Base-by-base conservation (phyloP, 2,113 vertebrate species). In the Varanus salvator region DNA sequence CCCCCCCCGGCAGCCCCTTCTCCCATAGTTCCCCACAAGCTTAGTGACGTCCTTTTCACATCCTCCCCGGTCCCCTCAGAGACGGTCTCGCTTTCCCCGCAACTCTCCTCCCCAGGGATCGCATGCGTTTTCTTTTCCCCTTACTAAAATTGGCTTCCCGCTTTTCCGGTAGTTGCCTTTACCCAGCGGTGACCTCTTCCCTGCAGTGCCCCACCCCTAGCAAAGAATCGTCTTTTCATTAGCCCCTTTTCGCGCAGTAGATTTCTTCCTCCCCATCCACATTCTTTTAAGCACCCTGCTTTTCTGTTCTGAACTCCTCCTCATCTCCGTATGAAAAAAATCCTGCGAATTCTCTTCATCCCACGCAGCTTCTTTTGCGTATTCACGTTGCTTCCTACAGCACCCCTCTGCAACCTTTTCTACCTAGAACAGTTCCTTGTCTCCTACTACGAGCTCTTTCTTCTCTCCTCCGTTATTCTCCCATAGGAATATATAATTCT, bases 191-290 rank as follows among this genome's bases (percentile, higher is more conserved):
- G 87, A 88, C 87, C 66, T 69, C 50, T 80, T 80, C 88, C 80
- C 82, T 5, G 88, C 88, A 90, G 88, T 78, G 88, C 88, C 88
- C 82, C 82, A 71, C 88, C 88, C 74, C 74, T 50, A 25, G 54
- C 9, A 2, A 57, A 27, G 77, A 74, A 57, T 23, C 57, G 60
- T 66, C 75, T 12, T 1, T 27, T 64, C 9, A 66, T 3, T 31
- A 52, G 8, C 23, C 57, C 57, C 60, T 48, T 78, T 68, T 12
- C 86, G 29, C 60, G 38, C 64, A 1, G 87, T 52, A 89, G 90
- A 85, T 69, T 81, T n/a, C 90, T 88, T 76, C 74, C 88, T 78
- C 38, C 8, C 38, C 38, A 34, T 38, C 57, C 82, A 60, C 25
- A 25, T 31, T 8, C 88, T 27, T 27, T 0, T 71, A 31, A 87